Evolutionary conservation across 2,797 vertebrate genomes (phyloP).

Genomic region (Silurus lanzhouensis): DNA sequence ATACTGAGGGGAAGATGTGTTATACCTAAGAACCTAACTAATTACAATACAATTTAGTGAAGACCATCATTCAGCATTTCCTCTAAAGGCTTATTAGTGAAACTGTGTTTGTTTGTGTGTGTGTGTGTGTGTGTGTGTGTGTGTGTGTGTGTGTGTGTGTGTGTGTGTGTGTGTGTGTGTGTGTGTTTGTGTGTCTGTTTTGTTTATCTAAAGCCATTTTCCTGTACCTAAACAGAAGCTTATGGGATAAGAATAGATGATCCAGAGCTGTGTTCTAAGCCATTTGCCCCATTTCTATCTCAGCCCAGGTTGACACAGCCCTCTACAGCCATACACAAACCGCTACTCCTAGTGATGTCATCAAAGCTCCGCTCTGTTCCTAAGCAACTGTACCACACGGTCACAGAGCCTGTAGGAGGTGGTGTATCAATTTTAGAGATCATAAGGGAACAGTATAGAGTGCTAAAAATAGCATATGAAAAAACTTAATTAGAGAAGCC

Average conservation of each 20-base stretch:
- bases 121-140: no score
- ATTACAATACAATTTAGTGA: conserved; percentile 32
- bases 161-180: background rate
- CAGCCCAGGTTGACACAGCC: conserved; percentile 53
- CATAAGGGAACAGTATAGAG: conserved; percentile 46
- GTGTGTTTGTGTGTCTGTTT: background rate
- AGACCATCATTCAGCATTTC: conserved; percentile 32
- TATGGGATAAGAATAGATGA: conserved; percentile 65
- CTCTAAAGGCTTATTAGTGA: conserved; percentile 1
- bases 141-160: background rate
- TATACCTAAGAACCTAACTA: conserved; percentile 36
- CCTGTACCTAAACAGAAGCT: conserved; percentile 67
- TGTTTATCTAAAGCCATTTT: background rate
- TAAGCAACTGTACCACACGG: conserved; percentile 84
- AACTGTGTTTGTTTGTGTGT: background rate
- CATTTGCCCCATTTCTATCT: conserved; percentile 67
- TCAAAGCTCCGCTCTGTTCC: conserved; percentile 72
- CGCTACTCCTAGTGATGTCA: conserved; percentile 77
- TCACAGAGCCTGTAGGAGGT: conserved; percentile 70
- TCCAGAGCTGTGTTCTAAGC: conserved; percentile 65
- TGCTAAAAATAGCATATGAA: conserved; percentile 61
- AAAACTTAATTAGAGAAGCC: conserved; percentile 30
- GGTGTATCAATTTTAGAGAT: conserved; percentile 67
- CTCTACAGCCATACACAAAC: conserved; percentile 57
- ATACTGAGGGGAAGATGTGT: conserved; percentile 27